Evolutionary conservation across 2,888 invertebrate genomes (phyloP).

Genomic region (Taphrorychus bicolor): DNA sequence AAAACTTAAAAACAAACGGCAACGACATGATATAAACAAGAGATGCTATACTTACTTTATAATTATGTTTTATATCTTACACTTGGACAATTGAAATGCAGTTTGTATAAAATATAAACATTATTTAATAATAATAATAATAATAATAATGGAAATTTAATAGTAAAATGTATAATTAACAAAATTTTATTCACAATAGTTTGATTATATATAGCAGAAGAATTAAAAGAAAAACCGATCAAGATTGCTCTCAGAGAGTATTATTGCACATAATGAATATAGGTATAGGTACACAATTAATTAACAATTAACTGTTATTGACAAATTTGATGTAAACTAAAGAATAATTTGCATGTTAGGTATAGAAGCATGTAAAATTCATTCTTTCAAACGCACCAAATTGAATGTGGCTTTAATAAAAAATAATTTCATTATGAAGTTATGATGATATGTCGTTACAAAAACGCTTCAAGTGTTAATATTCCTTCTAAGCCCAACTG

Average conservation of each 20-base stretch:
- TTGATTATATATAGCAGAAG: background rate
- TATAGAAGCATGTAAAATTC: no score
- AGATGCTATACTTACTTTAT: background rate
- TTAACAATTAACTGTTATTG: no score
- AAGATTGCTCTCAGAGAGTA: background rate
- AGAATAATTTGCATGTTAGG: no score
- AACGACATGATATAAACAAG: constrained; percentile 21
- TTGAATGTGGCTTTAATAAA: no score
- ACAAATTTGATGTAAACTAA: no score
- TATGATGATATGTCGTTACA: no score
- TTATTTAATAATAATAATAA: constrained; percentile 13
- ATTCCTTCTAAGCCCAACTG: no score
- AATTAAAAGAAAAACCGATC: background rate
- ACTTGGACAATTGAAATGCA: background rate
- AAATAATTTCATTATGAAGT: no score
- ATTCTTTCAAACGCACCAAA: no score
- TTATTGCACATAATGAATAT: constrained; percentile 1
- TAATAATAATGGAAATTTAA: no score
- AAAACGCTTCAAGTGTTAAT: no score
- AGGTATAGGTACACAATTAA: no score
- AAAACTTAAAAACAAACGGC: constrained; percentile 34
- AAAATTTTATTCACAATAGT: background rate
- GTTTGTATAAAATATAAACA: background rate
- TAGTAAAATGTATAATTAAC: constrained; percentile 6
- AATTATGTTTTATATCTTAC: constrained; percentile 3